A percentile compares a stretch with the other conserved stretches of the same genome.
Evolutionary conservation across 2,888 invertebrate genomes (phyloP).

Genomic region (Thysanoteuthis rhombus): DNA sequence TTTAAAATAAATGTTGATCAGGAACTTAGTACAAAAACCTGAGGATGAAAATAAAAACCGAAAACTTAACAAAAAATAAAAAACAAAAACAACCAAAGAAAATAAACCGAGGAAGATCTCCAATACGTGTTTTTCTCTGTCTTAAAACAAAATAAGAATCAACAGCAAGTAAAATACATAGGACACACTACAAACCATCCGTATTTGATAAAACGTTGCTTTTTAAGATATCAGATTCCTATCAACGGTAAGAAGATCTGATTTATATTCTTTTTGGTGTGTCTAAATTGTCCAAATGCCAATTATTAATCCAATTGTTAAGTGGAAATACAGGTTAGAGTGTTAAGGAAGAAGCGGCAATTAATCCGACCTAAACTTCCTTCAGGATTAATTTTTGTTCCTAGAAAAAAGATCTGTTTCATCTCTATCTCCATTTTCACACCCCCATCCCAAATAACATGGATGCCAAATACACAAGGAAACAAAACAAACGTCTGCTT

Average conservation of each 20-base stretch:
- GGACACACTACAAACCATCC: not conserved
- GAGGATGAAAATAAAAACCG: not conserved
- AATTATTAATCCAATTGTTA: not conserved
- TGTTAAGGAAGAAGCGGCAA: not conserved
- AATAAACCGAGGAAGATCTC: not conserved
- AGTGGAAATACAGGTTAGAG: not conserved
- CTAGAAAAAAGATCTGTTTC: too few species aligned
- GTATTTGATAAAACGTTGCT: not conserved
- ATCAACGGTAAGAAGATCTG: not conserved
- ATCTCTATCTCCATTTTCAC: not conserved
- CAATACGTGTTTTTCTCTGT: not conserved
- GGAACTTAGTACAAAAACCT: not conserved
- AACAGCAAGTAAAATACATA: not conserved
- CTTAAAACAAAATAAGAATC: not conserved
- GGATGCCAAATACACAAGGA: not conserved
- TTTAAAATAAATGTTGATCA: not conserved
- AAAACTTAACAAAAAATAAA: too few species aligned
- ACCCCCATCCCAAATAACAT: not conserved
- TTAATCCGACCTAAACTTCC: not conserved
- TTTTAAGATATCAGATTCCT: not conserved
- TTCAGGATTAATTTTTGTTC: not conserved
- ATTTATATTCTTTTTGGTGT: not conserved
- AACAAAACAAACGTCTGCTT: not conserved
- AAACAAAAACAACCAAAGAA: not conserved
- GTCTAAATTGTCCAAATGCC: not conserved